Conservation (phyloP, 1,140 invertebrate genomes). For the Stegodyphus dumicola region DNA sequence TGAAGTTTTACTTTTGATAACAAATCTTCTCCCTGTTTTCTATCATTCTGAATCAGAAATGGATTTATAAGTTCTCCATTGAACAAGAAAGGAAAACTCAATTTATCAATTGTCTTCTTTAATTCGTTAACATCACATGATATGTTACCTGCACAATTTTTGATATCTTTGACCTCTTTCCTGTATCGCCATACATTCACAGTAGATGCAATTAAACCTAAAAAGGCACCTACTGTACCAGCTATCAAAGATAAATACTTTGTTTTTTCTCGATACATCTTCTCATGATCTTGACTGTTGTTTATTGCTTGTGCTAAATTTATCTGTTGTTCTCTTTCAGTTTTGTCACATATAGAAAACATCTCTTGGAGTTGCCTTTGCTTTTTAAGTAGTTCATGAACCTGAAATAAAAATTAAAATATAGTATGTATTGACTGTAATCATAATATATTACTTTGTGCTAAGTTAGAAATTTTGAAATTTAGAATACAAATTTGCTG, state of each 20-base stretch:
- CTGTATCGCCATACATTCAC: conserved; percentile 42
- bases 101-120: conserved; percentile 8
- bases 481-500: no score
- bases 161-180: conserved; percentile 26
- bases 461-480: no score
- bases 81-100: not conserved
- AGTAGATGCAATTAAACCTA: conserved; percentile 35
- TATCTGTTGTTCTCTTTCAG: conserved; percentile 37
- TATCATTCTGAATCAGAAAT: not conserved
- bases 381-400: conserved; percentile 34
- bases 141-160: conserved; percentile 26
- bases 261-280: conserved; percentile 49
- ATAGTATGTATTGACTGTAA: not conserved
- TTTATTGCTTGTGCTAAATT: conserved; percentile 43
- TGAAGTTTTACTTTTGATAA: conserved; percentile 11
- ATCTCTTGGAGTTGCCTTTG: conserved; percentile 9
- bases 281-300: conserved; percentile 49
- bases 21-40: not conserved
- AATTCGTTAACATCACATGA: conserved; percentile 20
- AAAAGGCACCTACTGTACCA: conserved; percentile 36
- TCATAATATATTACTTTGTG: not conserved
- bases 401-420: conserved; percentile 19
- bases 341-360: conserved; percentile 21
- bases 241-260: conserved; percentile 51
- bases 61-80: not conserved